Evolutionary conservation across 2,888 invertebrate species (phyloP), one percentile per base, ranked within the genome.

Genomic region (Brachynemurus nebulosus): DNA sequence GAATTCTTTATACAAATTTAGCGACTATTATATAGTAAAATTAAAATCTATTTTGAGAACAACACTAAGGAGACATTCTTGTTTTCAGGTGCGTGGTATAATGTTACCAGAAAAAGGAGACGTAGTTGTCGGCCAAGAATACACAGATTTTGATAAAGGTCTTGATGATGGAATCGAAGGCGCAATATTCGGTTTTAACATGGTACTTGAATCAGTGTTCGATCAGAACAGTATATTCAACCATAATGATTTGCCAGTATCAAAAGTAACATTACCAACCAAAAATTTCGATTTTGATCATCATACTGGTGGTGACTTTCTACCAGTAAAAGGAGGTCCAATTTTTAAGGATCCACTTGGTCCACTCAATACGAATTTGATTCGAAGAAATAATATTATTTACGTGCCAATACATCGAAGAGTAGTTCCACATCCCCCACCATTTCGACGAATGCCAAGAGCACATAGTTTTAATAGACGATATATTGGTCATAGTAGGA

Each of bases 81-180:
- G 54, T 47, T 72, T 71, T 42, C 65, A 80, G 80, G 62, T 76
- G 37, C 55, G 61, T 34, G 72, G 71, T 2, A 64, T 67, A 41
- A 60, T 68, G 38, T 64, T 80, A 45, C 73, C 77, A 5, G 66
- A 67, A 18, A 69, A 70, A 3, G 80, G 80, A 7, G 78, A 78
- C 53, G 60, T 80, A 5, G 76, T 79, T 7, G 63, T 80, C n/a
- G 80, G 80, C 16, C 80, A 81, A 58, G 80, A 80, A 52, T 75
- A 74, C 51, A 71, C 75, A n/a, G 72, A 74, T 53, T 72, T 71
- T 53, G 75, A 80, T 67, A 73, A 69, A 56, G 73, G 79, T 33
- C 59, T 68, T 25, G 71, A 75, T 47, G 78, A 74, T 48, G 80
- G 80, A 7, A 69, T 80, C 47, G 78, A 80, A 60, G 80, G 80